Percentiles rank a stretch among this genome's conserved stretches.
Conservation (phyloP, 2,113 vertebrate genomes). For the Martes martes region DNA sequence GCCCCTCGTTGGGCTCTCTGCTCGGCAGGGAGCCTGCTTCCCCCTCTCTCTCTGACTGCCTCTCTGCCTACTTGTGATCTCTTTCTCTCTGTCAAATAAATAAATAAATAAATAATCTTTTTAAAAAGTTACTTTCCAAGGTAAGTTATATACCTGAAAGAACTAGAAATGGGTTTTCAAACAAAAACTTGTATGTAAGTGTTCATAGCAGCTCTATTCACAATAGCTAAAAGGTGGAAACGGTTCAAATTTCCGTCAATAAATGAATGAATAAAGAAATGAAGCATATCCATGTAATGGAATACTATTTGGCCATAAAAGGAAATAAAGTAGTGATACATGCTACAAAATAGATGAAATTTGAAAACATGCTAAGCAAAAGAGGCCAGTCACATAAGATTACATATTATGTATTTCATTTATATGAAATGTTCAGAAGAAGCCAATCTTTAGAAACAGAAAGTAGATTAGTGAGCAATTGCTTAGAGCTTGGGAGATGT, state of each 20-base stretch:
- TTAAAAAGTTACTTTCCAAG: background rate
- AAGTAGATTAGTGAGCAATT: background rate
- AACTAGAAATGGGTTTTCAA: background rate
- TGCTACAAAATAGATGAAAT: background rate
- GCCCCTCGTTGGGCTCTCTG: too few relatives aligned
- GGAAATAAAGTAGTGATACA: background rate
- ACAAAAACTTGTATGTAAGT: background rate
- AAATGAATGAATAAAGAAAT: background rate
- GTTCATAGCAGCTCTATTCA: background rate
- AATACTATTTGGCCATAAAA: background rate
- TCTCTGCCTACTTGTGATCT: too few relatives aligned
- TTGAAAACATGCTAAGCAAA: background rate
- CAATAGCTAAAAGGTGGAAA: background rate
- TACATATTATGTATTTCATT: background rate
- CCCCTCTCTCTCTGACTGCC: too few relatives aligned
- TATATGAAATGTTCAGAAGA: background rate
- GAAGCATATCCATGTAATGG: background rate
- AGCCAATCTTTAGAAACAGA: background rate
- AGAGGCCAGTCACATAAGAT: background rate
- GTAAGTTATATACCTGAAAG: background rate
- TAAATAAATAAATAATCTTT: too few relatives aligned
- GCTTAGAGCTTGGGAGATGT: background rate
- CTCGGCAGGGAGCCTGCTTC: too few relatives aligned
- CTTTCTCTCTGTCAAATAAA: too few relatives aligned
- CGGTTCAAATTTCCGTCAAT: background rate